phyloP scores from a whole-genome alignment of 1,140 invertebrate genomes.

The Drosophila sp. region DNA sequence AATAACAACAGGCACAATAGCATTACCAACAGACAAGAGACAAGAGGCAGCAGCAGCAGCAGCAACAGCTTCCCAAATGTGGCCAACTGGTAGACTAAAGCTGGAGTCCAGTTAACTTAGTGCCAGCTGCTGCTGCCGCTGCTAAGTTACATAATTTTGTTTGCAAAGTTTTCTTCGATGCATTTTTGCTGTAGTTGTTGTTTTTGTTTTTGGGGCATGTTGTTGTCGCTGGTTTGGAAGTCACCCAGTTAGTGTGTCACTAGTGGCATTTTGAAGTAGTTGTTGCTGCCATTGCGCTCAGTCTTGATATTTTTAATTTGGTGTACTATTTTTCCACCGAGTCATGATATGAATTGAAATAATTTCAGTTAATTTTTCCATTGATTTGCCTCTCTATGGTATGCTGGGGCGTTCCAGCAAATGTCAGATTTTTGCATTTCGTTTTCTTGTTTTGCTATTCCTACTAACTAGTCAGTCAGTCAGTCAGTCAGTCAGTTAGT shows the following conservation, averaged over 20 bases:
- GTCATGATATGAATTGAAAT: constrained; percentile 11
- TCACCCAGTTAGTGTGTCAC: constrained; percentile 37
- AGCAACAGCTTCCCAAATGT: constrained; percentile 21
- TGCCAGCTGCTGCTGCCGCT: constrained; percentile 8
- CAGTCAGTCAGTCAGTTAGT: no score
- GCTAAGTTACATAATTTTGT: constrained; percentile 24
- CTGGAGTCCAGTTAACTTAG: constrained; percentile 10
- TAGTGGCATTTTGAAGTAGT: constrained; percentile 27
- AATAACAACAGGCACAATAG: constrained; percentile 28
- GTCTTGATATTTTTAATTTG: constrained; percentile 22
- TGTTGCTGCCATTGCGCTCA: not conserved
- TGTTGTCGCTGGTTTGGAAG: constrained; percentile 21
- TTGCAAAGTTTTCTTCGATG: constrained; percentile 25
- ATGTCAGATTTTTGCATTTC: constrained; percentile 11
- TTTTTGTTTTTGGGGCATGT: constrained; percentile 13
- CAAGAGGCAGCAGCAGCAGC: constrained; percentile 18
- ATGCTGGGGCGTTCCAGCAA: not conserved
- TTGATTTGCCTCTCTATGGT: not conserved
- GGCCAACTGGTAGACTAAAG: constrained; percentile 12
- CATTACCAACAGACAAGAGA: constrained; percentile 13
- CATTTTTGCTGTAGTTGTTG: constrained; percentile 5
- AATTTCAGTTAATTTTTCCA: constrained; percentile 7
- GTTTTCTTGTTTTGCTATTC: not conserved
- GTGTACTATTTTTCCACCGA: not conserved
- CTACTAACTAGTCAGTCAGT: not conserved